Evolutionary conservation across 1,140 invertebrate species (phyloP), one percentile per base, ranked within the genome.

Genomic region (Plodia interpunctella): DNA sequence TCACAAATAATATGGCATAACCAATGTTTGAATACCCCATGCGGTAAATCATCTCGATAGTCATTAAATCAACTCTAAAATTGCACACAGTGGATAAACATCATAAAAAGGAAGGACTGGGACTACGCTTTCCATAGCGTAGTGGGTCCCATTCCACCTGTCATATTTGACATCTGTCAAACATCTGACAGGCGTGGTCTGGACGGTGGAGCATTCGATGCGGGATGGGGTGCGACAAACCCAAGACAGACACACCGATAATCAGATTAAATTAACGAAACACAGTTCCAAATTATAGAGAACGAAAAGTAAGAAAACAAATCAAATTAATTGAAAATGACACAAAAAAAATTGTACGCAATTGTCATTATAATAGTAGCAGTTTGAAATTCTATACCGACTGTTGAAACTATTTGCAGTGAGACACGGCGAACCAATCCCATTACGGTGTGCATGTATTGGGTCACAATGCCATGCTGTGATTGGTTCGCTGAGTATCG

Each of bases 181-280:
- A 44, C 15, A 15, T 44, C 2, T 25, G 38, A 44, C 13, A 44
- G 15, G 38, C 2, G 1, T 15, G 2, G 13, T 5, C 13, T 44
- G 38, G 13, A 9, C 28, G 28, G 5, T 2, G 15, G 38, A 44
- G 38, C 38, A 44, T 15, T 44, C 38, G 38, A 44, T 44, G 38
- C 38, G 38, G 38, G 38, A 44, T 44, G 69, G 69, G 72, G 78
- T 80, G 78, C 80, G 74, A 78, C 76, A 78, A 71, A 80, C 78
- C 78, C 77, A 78, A 74, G 62, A 60, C 63, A 68, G 70, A 75
- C 76, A 66, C 70, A 76, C 69, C 66, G 68, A 82, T 74, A 73
- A 79, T 79, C 68, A 17, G 57, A 52, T 9, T 49, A 60, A 54
- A 38, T 32, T 19, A 51, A 21, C 49, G 54, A 57, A 62, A 62